Evolutionary conservation across 35 echinoderm and acorn worm species (phyloP).

Genomic region (Heliocidaris erythrogramma): DNA sequence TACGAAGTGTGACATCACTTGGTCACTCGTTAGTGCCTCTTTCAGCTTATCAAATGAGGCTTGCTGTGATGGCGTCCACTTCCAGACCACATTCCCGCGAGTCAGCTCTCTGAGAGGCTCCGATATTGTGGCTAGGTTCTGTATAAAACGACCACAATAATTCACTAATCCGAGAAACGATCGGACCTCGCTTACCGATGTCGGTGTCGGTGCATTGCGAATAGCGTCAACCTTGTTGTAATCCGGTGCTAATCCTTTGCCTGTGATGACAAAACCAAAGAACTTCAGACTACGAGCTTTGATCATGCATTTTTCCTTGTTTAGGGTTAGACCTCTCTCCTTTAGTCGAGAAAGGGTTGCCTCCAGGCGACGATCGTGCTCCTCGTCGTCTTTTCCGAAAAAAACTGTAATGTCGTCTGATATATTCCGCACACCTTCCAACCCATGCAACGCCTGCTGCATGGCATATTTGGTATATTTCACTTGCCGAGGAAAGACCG

Average conservation of each 20-base stretch:
- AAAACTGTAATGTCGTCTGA: background rate
- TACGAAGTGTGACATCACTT: conserved; percentile 60
- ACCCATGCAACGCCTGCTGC: background rate
- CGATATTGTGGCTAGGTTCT: conserved; percentile 30
- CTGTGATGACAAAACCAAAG: conserved; percentile 53
- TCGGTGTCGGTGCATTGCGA: conserved; percentile 42
- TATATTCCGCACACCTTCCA: background rate
- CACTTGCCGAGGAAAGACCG: conserved; percentile 52
- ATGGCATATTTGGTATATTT: conserved; percentile 68
- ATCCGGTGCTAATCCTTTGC: conserved; percentile 53
- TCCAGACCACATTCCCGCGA: conserved; percentile 13
- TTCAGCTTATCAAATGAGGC: conserved; percentile 54
- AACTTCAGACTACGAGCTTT: conserved; percentile 58
- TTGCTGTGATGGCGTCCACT: conserved; percentile 56
- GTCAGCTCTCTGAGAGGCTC: conserved; percentile 54
- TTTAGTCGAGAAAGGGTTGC: background rate
- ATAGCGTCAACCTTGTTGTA: conserved; percentile 49
- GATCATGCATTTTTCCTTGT: conserved; percentile 60
- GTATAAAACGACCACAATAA: conserved; percentile 62
- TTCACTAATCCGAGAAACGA: conserved; percentile 70
- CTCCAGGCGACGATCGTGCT: background rate
- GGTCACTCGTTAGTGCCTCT: conserved; percentile 42
- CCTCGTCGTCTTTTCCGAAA: background rate
- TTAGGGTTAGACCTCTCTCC: conserved; percentile 50
- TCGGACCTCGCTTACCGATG: conserved; percentile 41